Conservation (phyloP, 2,797 vertebrate species). For the Characodon lateralis region DNA sequence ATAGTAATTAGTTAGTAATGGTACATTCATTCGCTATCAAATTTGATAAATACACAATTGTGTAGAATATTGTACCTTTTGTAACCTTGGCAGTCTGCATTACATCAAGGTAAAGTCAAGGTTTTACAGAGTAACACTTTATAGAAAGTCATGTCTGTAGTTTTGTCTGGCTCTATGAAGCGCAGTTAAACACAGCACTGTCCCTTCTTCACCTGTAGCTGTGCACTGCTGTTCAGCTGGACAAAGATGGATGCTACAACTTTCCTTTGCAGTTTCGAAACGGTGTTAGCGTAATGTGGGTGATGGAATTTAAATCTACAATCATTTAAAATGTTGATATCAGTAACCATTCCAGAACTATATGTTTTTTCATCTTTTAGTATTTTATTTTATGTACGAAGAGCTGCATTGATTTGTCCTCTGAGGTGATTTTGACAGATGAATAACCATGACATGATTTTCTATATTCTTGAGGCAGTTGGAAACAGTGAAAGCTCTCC, state of each 20-base stretch:
- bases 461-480: slow-evolving; percentile 8
- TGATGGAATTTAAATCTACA: neutral
- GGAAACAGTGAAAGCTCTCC: slow-evolving; percentile 21
- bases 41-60: neutral
- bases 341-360: neutral
- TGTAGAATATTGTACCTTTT: too few species aligned
- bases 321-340: neutral
- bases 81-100: neutral
- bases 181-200: neutral
- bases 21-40: neutral
- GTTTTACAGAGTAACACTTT: neutral
- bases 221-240: neutral
- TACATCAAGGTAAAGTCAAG: neutral
- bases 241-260: neutral
- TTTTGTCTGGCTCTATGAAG: too few species aligned
- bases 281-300: neutral
- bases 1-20: neutral
- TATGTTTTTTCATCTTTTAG: neutral
- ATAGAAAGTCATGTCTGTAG: neutral
- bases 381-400: neutral
- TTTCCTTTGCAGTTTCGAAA: neutral
- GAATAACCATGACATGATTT: neutral
- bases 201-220: neutral
- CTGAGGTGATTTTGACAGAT: neutral
- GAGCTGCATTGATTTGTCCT: neutral